A percentile compares a stretch with the other conserved stretches of the same genome.
Evolutionary conservation across 2,888 invertebrate species (phyloP).

Genomic region (Ephialtes manifestator): DNA sequence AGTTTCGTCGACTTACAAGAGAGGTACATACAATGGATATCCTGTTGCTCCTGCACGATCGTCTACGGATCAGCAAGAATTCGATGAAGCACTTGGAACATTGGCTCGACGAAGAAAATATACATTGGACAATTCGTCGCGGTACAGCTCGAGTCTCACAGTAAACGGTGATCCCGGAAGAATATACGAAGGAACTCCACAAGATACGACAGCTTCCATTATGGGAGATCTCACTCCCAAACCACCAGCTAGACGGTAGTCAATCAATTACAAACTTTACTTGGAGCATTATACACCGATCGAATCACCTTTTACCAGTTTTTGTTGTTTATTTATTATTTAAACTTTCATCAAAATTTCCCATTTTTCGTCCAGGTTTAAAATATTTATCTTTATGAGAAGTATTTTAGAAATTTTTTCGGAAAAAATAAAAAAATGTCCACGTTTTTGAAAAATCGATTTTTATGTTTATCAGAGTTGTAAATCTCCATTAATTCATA

Average conservation of each 20-base stretch:
- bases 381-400: too few species aligned
- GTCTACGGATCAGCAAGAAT: conserved; percentile 81
- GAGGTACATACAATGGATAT: conserved; percentile 74
- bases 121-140: conserved; percentile 78
- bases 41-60: conserved; percentile 73
- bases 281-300: too few species aligned
- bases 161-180: conserved; percentile 81
- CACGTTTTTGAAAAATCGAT: too few species aligned
- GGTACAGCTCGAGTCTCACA: conserved; percentile 79
- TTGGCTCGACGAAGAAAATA: conserved; percentile 82
- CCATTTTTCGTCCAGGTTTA: too few species aligned
- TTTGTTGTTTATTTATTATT: too few species aligned
- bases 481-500: too few species aligned
- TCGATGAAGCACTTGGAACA: conserved; percentile 82
- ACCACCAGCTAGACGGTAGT: conserved; percentile 81
- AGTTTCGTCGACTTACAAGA: conserved; percentile 81
- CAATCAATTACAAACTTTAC: not conserved
- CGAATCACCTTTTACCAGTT: too few species aligned
- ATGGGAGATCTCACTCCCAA: conserved; percentile 82
- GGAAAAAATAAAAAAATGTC: too few species aligned
- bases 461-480: too few species aligned
- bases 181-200: conserved; percentile 79
- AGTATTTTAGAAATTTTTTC: too few species aligned
- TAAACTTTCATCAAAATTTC: too few species aligned
- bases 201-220: conserved; percentile 80